Percentiles rank a stretch among this genome's conserved stretches.
Evolutionary conservation across 2,888 invertebrate genomes (phyloP).

Genomic region (Macrophya alboannulata): DNA sequence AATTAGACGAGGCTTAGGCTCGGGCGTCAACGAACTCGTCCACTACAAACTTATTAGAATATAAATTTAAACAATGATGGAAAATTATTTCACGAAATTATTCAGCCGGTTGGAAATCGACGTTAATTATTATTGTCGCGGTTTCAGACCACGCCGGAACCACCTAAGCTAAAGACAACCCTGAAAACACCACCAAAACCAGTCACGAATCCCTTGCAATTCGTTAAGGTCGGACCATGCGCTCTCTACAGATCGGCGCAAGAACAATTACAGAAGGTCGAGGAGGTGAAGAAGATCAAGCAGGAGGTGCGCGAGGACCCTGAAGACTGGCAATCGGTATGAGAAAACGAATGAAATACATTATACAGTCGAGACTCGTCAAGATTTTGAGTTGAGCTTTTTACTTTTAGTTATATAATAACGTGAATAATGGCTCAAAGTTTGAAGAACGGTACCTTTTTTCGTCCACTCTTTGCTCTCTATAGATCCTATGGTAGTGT

Average conservation of each 20-base stretch:
- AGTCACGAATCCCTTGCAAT: conserved; percentile 93
- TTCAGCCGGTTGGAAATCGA: not conserved
- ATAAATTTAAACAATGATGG: not conserved
- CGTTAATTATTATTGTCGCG: not conserved
- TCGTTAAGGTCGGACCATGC: conserved; percentile 94
- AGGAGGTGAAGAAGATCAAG: conserved; percentile 92
- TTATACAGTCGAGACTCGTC: conserved; percentile 28
- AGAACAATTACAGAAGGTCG: conserved; percentile 92
- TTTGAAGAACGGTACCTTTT: not conserved
- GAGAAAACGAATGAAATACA: conserved; percentile 67
- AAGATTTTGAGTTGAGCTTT: not conserved
- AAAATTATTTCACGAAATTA: not conserved
- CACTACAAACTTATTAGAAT: conserved; percentile 9
- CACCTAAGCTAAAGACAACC: conserved; percentile 78
- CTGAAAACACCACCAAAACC: conserved; percentile 89
- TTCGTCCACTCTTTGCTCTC: not conserved
- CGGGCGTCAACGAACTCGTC: conserved; percentile 41
- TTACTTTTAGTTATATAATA: not conserved
- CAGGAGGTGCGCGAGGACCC: conserved; percentile 91
- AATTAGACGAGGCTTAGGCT: conserved; percentile 24
- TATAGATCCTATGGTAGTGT: not conserved
- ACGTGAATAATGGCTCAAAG: not conserved
- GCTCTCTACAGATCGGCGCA: conserved; percentile 92
- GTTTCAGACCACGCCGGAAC: conserved; percentile 75
- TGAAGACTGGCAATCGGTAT: conserved; percentile 96